A percentile compares a stretch with the other conserved stretches of the same genome.
Conservation (phyloP, 2,113 vertebrate species). For the Caranx ignobilis region DNA sequence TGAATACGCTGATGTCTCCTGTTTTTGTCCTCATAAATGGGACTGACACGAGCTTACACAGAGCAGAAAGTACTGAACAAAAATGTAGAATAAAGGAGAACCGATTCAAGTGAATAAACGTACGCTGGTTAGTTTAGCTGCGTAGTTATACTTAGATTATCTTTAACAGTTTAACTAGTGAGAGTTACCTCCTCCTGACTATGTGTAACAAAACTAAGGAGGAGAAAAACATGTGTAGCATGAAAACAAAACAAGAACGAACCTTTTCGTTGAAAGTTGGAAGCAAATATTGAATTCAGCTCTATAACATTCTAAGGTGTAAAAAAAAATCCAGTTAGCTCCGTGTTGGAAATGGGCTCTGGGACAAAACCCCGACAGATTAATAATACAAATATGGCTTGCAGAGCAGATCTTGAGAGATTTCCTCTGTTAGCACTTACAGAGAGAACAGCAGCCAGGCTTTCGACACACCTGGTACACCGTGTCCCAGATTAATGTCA, state of each 20-base stretch:
- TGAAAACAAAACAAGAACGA: neutral
- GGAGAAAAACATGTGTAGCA: neutral
- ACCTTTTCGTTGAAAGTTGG: no score
- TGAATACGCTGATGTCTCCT: slow-evolving; percentile 56
- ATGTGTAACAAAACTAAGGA: neutral
- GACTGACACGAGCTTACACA: slow-evolving; percentile 27
- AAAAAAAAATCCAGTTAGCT: neutral
- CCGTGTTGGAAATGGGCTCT: neutral
- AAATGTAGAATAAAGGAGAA: slow-evolving; percentile 11
- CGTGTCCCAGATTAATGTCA: slow-evolving; percentile 28
- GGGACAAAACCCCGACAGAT: neutral
- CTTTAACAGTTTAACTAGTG: neutral
- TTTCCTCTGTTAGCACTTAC: slow-evolving; percentile 2
- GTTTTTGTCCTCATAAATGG: slow-evolving; percentile 60
- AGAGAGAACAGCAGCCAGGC: slow-evolving; percentile 10
- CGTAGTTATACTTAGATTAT: neutral
- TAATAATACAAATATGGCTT: neutral
- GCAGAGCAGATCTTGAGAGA: neutral
- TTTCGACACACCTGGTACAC: slow-evolving; percentile 29
- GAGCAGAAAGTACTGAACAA: slow-evolving; percentile 39
- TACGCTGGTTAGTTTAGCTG: neutral
- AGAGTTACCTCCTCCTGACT: no score
- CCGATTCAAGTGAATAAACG: neutral
- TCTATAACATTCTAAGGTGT: neutral
- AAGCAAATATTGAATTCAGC: neutral